These are phyloP conservation scores for Eulemur mongoz DNA, from an alignment of 2,797 vertebrate species.

Conservation along the genomic window DNA sequence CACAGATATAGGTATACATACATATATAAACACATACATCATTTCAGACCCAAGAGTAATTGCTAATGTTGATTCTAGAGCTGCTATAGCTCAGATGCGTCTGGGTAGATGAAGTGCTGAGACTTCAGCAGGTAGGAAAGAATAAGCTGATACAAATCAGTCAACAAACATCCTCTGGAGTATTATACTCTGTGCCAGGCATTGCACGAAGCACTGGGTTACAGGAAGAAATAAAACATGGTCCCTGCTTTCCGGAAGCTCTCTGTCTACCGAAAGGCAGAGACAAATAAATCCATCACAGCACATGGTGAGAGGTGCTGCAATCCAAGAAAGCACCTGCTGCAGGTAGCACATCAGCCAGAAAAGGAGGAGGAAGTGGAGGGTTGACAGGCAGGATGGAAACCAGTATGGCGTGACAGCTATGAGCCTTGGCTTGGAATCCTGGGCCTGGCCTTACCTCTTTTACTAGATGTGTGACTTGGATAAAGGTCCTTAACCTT, in stretches of 20 bases:
- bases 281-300: neutral
- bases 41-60: neutral
- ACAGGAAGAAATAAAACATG: neutral
- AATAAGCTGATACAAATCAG: neutral
- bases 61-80: neutral
- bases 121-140: neutral
- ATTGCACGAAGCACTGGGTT: neutral
- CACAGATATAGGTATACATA: neutral
- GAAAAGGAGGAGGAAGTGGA: neutral
- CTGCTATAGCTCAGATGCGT: neutral
- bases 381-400: neutral
- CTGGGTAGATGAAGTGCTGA: neutral
- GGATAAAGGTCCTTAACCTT: neutral
- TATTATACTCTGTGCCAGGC: neutral
- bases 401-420: fast-evolving
- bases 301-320: neutral
- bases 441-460: neutral
- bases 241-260: neutral
- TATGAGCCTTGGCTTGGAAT: neutral
- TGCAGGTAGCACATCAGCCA: neutral
- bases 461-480: neutral
- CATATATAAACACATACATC: neutral
- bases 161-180: neutral
- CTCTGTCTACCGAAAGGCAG: neutral
- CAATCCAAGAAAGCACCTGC: neutral